These are phyloP conservation scores for Laticauda laticaudata DNA, from an alignment of 2,113 vertebrate species.

Conservation along the genomic window DNA sequence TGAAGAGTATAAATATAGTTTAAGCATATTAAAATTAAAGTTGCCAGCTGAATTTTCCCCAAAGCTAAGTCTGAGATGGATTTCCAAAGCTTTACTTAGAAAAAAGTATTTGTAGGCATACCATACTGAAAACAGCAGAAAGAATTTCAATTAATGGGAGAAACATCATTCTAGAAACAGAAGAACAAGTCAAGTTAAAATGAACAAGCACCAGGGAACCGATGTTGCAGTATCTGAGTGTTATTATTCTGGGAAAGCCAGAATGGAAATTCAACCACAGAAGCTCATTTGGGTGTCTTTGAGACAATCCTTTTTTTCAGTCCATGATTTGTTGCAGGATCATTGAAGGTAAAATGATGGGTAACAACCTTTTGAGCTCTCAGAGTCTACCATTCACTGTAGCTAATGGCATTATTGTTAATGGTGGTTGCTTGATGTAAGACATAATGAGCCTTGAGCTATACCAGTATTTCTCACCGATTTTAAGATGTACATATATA, in stretches of 20 bases:
- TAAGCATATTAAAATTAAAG: slow-evolving; percentile 11
- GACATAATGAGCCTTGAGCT: neutral
- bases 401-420: neutral
- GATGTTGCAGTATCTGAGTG: neutral
- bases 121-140: neutral
- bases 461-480: neutral
- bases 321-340: neutral
- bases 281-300: neutral
- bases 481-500: neutral
- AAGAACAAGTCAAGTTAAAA: neutral
- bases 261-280: neutral
- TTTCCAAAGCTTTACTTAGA: neutral
- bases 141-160: neutral
- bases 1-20: slow-evolving; percentile 8
- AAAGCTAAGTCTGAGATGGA: neutral
- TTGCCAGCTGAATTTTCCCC: slow-evolving; percentile 9
- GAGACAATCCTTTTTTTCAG: neutral
- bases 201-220: neutral
- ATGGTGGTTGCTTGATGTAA: neutral
- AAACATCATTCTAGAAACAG: neutral
- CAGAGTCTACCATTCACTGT: neutral
- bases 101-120: neutral
- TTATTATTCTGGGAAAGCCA: neutral
- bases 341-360: neutral
- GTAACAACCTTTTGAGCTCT: neutral